These are phyloP conservation scores for Cryptotermes secundus DNA, from an alignment of 1,140 invertebrate species.

Conservation along the genomic window DNA sequence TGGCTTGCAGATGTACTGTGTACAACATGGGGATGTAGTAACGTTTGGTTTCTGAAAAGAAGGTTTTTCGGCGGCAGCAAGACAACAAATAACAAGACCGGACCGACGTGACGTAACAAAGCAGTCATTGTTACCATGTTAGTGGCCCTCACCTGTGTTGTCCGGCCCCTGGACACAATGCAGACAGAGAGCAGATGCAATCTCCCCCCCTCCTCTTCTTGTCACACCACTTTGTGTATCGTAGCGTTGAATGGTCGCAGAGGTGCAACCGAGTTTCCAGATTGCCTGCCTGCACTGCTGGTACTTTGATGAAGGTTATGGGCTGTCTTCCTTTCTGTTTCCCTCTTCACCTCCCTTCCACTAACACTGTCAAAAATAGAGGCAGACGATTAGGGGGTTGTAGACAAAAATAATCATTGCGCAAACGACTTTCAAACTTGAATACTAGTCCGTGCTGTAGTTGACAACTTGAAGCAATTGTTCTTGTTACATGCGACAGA, in stretches of 20 bases:
- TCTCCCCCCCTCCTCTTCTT: not conserved
- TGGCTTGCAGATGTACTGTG: not conserved
- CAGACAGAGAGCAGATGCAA: not conserved
- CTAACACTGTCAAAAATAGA: not conserved
- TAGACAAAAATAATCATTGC: constrained; percentile 15
- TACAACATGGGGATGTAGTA: not conserved
- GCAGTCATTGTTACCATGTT: not conserved
- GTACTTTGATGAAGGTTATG: constrained; percentile 12
- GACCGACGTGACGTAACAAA: constrained; percentile 14
- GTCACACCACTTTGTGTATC: not conserved
- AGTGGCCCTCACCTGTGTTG: constrained; percentile 6
- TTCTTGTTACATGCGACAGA: too few species aligned
- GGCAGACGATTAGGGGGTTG: constrained; percentile 1
- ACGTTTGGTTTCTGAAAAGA: not conserved
- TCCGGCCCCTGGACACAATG: not conserved
- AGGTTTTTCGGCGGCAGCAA: constrained; percentile 5
- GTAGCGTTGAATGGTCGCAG: not conserved
- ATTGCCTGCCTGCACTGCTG: not conserved
- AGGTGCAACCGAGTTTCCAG: not conserved
- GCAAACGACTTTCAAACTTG: not conserved
- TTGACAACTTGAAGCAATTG: not conserved
- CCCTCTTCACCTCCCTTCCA: not conserved
- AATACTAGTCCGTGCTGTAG: not conserved
- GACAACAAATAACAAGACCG: not conserved
- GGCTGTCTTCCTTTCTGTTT: not conserved